Evolutionary conservation across 2,113 vertebrate species (phyloP).

Genomic region (Phainopepla nitens): DNA sequence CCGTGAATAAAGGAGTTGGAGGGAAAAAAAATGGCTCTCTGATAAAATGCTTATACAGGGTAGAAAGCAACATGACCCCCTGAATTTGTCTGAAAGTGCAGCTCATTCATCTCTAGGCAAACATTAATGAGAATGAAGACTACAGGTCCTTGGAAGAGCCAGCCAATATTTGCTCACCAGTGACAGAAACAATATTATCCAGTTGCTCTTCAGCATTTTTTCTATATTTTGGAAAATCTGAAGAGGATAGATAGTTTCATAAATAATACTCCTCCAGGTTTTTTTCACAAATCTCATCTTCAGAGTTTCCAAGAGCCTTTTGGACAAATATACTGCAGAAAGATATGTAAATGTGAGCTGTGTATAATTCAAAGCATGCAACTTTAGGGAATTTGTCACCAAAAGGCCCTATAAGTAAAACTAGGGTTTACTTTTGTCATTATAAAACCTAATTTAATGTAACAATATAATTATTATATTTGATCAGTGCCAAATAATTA

Average conservation of each 20-base stretch:
- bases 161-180: background rate
- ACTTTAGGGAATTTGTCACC: background rate
- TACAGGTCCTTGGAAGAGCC: background rate
- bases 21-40: background rate
- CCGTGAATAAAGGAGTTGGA: background rate
- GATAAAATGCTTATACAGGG: background rate
- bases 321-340: background rate
- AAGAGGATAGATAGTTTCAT: background rate
- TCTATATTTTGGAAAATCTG: background rate
- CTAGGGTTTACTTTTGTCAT: background rate
- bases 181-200: background rate
- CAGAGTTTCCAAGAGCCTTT: background rate
- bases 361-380: background rate
- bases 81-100: conserved; percentile 39
- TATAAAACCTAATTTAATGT: background rate
- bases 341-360: background rate
- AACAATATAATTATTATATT: background rate
- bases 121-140: background rate
- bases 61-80: background rate
- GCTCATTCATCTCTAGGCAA: background rate
- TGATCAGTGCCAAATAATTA: background rate
- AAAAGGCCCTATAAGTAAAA: background rate
- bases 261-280: background rate
- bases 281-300: background rate
- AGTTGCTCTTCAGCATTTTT: background rate